Percentiles rank a stretch among this genome's conserved stretches.
phyloP scores from a whole-genome alignment of 92 coral and sea anemone genomes.

The Epizoanthus stellaris region DNA sequence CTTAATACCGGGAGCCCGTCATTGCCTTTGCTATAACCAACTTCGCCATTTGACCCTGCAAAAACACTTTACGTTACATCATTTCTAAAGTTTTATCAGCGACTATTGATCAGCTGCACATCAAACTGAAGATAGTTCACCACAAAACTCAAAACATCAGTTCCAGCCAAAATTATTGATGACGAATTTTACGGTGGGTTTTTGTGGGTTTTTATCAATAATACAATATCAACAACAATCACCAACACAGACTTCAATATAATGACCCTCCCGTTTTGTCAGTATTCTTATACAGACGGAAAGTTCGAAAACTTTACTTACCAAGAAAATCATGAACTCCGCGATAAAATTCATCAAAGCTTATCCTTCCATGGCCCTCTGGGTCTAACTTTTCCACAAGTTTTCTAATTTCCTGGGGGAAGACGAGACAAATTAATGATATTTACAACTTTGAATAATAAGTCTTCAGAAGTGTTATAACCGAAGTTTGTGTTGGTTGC shows the following conservation, averaged over 20 bases:
- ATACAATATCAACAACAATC: slow-evolving; percentile 17
- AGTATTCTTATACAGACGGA: not conserved
- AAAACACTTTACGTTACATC: not conserved
- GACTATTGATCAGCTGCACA: not conserved
- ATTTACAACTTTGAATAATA: not conserved
- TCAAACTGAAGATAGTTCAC: slow-evolving; percentile 33
- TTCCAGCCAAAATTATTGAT: too few species aligned
- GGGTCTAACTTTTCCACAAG: slow-evolving; percentile 90
- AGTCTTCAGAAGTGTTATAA: not conserved
- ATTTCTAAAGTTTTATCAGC: not conserved
- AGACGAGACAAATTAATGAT: not conserved
- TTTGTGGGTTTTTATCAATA: slow-evolving; percentile 8
- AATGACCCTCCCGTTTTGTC: not conserved
- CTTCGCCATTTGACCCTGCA: slow-evolving; percentile 44
- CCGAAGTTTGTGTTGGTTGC: too few species aligned
- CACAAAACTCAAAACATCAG: slow-evolving; percentile 27
- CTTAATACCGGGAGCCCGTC: slow-evolving; percentile 26
- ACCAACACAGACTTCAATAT: not conserved
- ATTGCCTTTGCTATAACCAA: slow-evolving; percentile 45
- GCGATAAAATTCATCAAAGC: slow-evolving; percentile 90
- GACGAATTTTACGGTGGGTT: slow-evolving; percentile 4
- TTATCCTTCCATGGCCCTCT: slow-evolving; percentile 85
- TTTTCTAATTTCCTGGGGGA: slow-evolving; percentile 81
- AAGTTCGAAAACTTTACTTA: slow-evolving; percentile 35
- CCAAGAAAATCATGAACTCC: slow-evolving; percentile 95